These are phyloP conservation scores for Euphysa ruthae DNA, from an alignment of 30 jellyfish, hydroid and myxozoan species.

Conservation along the genomic window DNA sequence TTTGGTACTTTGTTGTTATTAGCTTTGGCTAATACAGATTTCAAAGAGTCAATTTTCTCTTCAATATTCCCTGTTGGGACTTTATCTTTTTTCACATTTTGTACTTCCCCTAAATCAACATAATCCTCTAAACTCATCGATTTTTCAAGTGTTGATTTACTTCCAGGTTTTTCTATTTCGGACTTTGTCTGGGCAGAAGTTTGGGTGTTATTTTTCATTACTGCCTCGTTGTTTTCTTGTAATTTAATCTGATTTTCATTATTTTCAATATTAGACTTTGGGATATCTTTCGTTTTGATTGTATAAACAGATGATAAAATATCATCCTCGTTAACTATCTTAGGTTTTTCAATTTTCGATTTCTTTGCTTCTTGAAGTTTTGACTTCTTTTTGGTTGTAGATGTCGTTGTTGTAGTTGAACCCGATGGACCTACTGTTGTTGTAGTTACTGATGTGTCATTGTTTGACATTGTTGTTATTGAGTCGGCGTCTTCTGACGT, in stretches of 20 bases:
- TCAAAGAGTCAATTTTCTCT: slow-evolving; percentile 54
- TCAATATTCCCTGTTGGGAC: slow-evolving; percentile 50
- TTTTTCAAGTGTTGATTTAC: neutral
- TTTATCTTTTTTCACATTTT: slow-evolving; percentile 53
- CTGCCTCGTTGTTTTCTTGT: too few species aligned
- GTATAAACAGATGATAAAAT: neutral
- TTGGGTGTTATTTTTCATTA: neutral
- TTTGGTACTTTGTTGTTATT: slow-evolving; percentile 65
- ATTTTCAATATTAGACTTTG: neutral
- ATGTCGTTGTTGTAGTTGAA: neutral
- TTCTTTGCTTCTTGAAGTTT: slow-evolving; percentile 9
- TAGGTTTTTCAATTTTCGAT: neutral
- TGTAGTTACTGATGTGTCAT: neutral
- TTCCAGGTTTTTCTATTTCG: neutral
- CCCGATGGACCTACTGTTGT: neutral
- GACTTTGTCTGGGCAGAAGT: neutral
- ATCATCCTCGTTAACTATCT: neutral
- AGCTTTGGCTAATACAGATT: slow-evolving; percentile 54
- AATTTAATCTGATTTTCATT: too few species aligned
- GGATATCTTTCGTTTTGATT: neutral
- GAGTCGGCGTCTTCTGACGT: too few species aligned
- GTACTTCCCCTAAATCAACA: neutral
- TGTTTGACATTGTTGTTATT: too few species aligned
- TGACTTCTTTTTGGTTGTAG: neutral
- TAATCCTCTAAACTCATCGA: neutral